Conservation (phyloP, 2,797 vertebrate species). For the Myotis planiceps region DNA sequence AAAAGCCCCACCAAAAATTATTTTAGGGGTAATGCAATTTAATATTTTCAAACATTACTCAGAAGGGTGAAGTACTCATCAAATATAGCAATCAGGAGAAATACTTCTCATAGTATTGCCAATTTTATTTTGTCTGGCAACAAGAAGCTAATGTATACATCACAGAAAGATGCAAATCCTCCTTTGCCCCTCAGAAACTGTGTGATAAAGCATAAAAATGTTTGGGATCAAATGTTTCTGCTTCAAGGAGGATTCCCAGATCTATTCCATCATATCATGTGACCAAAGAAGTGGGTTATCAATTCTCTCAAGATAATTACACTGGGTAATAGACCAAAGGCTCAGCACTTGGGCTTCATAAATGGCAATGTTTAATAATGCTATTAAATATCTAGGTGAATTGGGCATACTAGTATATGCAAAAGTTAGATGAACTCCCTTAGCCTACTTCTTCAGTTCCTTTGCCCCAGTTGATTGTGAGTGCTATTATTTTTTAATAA, state of each 20-base stretch:
- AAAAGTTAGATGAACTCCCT: not conserved
- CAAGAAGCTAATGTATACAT: not conserved
- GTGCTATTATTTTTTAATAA: not conserved
- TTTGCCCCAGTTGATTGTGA: not conserved
- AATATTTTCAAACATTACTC: not conserved
- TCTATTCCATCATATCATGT: not conserved
- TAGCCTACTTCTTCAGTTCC: not conserved
- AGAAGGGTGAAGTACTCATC: not conserved
- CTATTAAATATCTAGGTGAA: not conserved
- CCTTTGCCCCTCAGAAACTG: not conserved
- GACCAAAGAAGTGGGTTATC: not conserved
- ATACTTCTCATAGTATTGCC: not conserved
- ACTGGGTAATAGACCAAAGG: not conserved
- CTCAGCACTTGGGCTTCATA: not conserved
- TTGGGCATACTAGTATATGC: not conserved
- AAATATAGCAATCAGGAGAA: not conserved
- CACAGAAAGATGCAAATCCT: not conserved
- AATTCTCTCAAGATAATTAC: not conserved
- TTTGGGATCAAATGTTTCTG: not conserved
- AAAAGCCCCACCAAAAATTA: not conserved
- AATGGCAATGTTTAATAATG: not conserved
- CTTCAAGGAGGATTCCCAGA: not conserved
- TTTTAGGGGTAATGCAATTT: not conserved
- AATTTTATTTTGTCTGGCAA: not conserved
- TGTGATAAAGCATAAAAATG: not conserved